Base-by-base conservation (phyloP, 1,140 invertebrate species). In the Chrysomallon squamiferum region DNA sequence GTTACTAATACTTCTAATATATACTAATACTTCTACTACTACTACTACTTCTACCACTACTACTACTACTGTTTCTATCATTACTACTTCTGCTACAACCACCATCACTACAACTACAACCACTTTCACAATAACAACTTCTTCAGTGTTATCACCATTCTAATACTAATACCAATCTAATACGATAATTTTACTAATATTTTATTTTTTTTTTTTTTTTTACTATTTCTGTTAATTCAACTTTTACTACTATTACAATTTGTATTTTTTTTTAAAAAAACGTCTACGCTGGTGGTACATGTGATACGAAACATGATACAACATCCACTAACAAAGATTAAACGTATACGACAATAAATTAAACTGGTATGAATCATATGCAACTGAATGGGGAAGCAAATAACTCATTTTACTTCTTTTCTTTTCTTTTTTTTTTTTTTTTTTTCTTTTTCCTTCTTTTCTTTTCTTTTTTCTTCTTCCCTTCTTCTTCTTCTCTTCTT, bases 181-280 rank as follows among this genome's bases (percentile, higher is more conserved):
- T 7, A 5, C 25, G n/a, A 5, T 50, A 50, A 20, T 50, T 7
- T 27, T 50, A 50, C 47, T 50, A 50, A 5, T 50, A 50, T n/a
- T 50, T n/a, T n/a, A n/a, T n/a, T n/a, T n/a, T n/a, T n/a, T n/a
- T n/a, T 9, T 5, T 20, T 27, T 6, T n/a, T 50, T 5, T 20
- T 27, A 22, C 47, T 50, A 20, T 20, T 27, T 9, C 47, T 50
- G 7, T 50, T n/a, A 50, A 5, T 50, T 7, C n/a, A 5, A 50
- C 47, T 50, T 7, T n/a, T 50, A 50, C 47, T 50, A 50, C 47
- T 50, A 50, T n/a, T 50, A 50, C 47, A 7, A 50, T n/a, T 50
- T 7, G 5, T 50, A 50, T n/a, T 50, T n/a, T n/a, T n/a, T n/a
- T n/a, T n/a, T n/a, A n/a, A n/a, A n/a, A n/a, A n/a, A n/a, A 50